Conservation (phyloP, 2,113 vertebrate genomes). For the Serinus canaria region DNA sequence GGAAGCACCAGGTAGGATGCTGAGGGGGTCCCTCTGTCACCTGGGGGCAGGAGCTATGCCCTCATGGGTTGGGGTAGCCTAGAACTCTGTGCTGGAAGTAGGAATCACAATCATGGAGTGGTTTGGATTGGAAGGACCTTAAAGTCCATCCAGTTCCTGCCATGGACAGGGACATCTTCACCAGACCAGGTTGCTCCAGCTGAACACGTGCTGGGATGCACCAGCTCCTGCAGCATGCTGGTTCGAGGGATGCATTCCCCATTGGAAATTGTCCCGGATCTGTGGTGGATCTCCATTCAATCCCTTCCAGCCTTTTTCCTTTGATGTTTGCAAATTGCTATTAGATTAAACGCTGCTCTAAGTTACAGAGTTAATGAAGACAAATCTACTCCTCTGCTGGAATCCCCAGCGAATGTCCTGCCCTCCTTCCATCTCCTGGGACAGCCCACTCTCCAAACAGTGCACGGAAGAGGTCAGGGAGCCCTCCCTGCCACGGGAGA, state of each 20-base stretch:
- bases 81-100: neutral
- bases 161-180: neutral
- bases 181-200: neutral
- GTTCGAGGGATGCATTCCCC: neutral
- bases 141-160: neutral
- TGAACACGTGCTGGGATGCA: neutral
- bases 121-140: neutral
- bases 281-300: neutral
- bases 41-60: neutral
- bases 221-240: neutral
- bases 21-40: accelerated
- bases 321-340: neutral
- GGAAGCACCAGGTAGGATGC: accelerated
- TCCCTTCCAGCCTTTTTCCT: neutral
- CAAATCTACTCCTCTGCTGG: neutral
- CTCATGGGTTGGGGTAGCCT: neutral
- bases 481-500: neutral
- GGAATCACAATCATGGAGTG: neutral
- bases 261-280: neutral
- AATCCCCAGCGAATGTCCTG: neutral
- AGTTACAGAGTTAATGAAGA: neutral
- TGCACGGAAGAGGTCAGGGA: neutral
- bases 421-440: neutral
- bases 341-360: neutral
- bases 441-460: neutral